phyloP scores from a whole-genome alignment of 2,888 invertebrate genomes.

The Andrena marginata region DNA sequence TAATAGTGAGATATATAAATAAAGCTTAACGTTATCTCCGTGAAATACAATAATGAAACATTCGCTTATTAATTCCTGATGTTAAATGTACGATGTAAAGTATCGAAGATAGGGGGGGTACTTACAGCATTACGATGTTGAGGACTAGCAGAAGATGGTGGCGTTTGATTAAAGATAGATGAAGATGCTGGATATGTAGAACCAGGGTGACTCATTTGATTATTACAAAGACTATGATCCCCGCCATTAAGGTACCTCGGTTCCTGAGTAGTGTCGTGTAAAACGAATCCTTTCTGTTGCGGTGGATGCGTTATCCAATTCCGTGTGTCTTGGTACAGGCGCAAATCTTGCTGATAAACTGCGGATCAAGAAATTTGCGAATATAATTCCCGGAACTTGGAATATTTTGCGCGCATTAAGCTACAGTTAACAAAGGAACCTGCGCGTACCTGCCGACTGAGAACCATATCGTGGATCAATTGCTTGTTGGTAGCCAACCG shows the following conservation, averaged over 20 bases:
- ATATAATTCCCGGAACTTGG: neutral
- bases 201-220: conserved; percentile 86
- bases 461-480: conserved; percentile 80
- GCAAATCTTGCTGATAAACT: conserved; percentile 82
- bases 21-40: neutral
- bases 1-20: too few relatives aligned
- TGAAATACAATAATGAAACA: neutral
- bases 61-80: neutral
- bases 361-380: neutral
- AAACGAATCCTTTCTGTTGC: conserved; percentile 88
- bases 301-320: conserved; percentile 83
- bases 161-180: conserved; percentile 85
- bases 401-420: neutral
- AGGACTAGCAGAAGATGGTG: conserved; percentile 88
- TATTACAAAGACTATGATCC: conserved; percentile 86
- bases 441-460: conserved; percentile 75
- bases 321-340: conserved; percentile 82
- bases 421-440: neutral
- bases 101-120: conserved; percentile 39
- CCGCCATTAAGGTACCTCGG: conserved; percentile 89
- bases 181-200: conserved; percentile 85
- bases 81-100: neutral
- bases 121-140: conserved; percentile 87
- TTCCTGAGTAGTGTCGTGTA: conserved; percentile 86
- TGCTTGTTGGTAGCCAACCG: conserved; percentile 81